A percentile compares a stretch with the other conserved stretches of the same genome.
Evolutionary conservation across 2,888 invertebrate genomes (phyloP).

Genomic region (Lycia hirtaria): DNA sequence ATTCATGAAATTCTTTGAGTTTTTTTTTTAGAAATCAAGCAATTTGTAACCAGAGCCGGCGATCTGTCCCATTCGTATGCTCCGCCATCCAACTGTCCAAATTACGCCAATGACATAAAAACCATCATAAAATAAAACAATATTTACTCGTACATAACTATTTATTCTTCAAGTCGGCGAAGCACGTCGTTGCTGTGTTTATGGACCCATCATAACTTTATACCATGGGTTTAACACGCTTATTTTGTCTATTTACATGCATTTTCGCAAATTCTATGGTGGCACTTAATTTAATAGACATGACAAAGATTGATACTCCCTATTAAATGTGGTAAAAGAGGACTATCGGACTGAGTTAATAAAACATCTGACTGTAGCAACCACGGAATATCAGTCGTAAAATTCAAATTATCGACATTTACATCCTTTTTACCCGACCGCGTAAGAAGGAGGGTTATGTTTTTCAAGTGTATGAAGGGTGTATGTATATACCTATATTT

Average conservation of each 20-base stretch:
- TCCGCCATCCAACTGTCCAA: conserved; percentile 43
- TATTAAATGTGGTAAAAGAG: conserved; percentile 10
- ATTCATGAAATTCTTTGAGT: conserved; percentile 9
- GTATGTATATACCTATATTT: no score
- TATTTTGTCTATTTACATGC: conserved; percentile 35
- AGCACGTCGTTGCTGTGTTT: conserved; percentile 29
- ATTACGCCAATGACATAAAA: conserved; percentile 58
- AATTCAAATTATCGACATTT: conserved; percentile 15
- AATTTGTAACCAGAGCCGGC: conserved; percentile 21
- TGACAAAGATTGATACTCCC: conserved; percentile 17
- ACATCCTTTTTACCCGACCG: neutral
- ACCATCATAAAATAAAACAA: conserved; percentile 56
- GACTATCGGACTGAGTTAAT: neutral
- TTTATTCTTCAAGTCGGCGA: conserved; percentile 41
- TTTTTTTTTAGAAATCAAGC: conserved; percentile 15
- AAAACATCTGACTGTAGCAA: conserved; percentile 5
- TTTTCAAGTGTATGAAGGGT: no score
- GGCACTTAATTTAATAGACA: conserved; percentile 31
- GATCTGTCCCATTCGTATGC: conserved; percentile 51
- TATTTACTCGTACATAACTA: conserved; percentile 52
- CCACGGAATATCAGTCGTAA: conserved; percentile 10
- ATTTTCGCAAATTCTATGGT: conserved; percentile 29
- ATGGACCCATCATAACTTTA: conserved; percentile 34
- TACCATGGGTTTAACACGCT: conserved; percentile 33
- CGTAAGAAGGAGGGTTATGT: no score